Evolutionary conservation across 2,888 invertebrate species (phyloP), one percentile per base, ranked within the genome.

Genomic region (Minunthozetes semirufus): DNA sequence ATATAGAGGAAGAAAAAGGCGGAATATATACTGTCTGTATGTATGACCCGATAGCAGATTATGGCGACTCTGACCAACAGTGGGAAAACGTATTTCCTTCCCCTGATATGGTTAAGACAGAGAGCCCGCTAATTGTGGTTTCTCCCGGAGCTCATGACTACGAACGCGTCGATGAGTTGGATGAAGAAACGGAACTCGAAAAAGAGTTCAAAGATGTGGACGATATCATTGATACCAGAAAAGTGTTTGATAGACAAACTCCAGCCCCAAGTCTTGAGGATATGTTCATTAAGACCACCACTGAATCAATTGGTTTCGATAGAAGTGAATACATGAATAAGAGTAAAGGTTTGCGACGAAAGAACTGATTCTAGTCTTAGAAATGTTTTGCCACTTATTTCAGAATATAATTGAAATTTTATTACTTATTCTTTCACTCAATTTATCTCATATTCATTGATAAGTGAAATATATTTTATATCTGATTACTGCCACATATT

Each of bases 161-260:
- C n/a, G 68, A 42, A 13, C 19, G 6, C 22, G 22, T 4, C 11
- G 68, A 68, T 11, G 46, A 42, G 19, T 38, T 46, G 42, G 68
- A 68, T 46, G 68, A 68, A n/a, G 68, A 68, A 42, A 68, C 68
- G 11, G 68, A 68, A 38, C 42, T 68, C 6, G 68, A 68, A 42
- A 68, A 42, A 46, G 68, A 68, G 22, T 68, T 68, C 22, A 68
- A 68, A 46, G 68, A 68, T 42, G 46, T 68, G n/a, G 68, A 68
- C 22, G 68, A 68, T 13, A 22, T 68, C 8, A 68, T 68, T 5
- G 38, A 68, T 17, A 19, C 68, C 0, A 5, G 22, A 22, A 56
- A 56, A 22, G 42, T 15, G 6, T 38, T 38, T n/a, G 5, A 13
- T 8, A 42, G 22, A 68, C 68, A 42, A 8, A 68, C 68, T 2